A percentile compares a stretch with the other conserved stretches of the same genome.
These are phyloP conservation scores for Gnathonemus echidnorhynchus DNA, from an alignment of 2,113 vertebrate genomes.

Conservation along the genomic window DNA sequence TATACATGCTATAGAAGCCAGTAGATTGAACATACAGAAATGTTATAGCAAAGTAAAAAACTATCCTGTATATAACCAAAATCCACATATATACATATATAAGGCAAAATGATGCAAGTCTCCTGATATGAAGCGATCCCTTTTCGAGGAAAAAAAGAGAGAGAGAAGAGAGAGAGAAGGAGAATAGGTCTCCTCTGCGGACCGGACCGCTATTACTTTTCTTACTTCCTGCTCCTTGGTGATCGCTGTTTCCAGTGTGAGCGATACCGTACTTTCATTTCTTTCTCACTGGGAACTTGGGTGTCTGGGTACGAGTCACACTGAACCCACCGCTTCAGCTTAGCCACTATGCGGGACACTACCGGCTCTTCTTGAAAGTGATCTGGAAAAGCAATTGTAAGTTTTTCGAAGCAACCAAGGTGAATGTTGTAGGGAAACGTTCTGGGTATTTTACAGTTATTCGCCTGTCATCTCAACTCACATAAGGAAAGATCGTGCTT, in stretches of 20 bases:
- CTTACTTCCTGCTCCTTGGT: slow-evolving; percentile 54
- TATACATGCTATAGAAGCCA: neutral
- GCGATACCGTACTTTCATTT: neutral
- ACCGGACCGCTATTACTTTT: neutral
- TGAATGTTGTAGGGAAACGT: slow-evolving; percentile 4
- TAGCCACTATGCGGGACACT: slow-evolving; percentile 9
- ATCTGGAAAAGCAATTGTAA: slow-evolving; percentile 27
- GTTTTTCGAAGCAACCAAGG: slow-evolving; percentile 22
- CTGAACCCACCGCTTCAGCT: neutral
- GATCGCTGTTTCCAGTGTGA: slow-evolving; percentile 19
- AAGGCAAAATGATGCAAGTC: neutral
- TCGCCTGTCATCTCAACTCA: neutral
- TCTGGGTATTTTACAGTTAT: neutral
- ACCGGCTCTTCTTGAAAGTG: slow-evolving; percentile 26
- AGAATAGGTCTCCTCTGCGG: neutral
- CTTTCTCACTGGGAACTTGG: neutral
- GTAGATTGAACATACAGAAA: neutral
- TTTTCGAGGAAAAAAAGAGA: neutral
- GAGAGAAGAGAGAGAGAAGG: neutral
- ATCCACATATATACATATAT: neutral
- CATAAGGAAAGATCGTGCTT: neutral
- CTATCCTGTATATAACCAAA: neutral
- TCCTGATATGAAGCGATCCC: neutral
- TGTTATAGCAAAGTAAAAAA: neutral
- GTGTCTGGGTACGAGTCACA: neutral